A percentile compares a stretch with the other conserved stretches of the same genome.
These are phyloP conservation scores for Leptopilina drosophilae DNA, from an alignment of 2,888 invertebrate species.

Conservation along the genomic window DNA sequence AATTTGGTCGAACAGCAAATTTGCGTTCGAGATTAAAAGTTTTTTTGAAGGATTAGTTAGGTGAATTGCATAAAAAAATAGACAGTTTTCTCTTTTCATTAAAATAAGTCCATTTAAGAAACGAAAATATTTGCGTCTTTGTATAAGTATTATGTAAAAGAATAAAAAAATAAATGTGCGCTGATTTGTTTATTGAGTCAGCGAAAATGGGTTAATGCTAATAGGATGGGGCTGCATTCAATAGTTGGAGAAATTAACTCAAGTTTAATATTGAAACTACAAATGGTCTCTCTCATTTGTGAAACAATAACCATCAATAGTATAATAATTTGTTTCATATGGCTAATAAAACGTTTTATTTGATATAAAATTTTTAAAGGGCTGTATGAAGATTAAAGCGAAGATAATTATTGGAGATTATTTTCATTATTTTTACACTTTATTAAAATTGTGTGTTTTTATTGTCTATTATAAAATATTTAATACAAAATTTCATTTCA, in stretches of 20 bases:
- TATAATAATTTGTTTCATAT: not conserved
- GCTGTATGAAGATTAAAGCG: too few relatives aligned
- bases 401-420: too few relatives aligned
- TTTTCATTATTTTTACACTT: too few relatives aligned
- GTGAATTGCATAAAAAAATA: not conserved
- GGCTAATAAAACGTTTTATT: not conserved
- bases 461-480: too few relatives aligned
- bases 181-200: not conserved
- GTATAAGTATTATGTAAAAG: too few relatives aligned
- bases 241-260: not conserved
- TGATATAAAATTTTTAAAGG: not conserved
- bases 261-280: not conserved
- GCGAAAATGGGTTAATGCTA: not conserved
- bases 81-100: not conserved
- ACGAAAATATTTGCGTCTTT: too few relatives aligned
- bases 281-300: not conserved
- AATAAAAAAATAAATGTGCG: too few relatives aligned
- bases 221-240: not conserved
- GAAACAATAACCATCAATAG: not conserved
- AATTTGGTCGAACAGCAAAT: not conserved
- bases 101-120: too few relatives aligned
- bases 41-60: conserved; percentile 13
- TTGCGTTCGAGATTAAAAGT: not conserved
- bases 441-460: too few relatives aligned
- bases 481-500: too few relatives aligned